Base-by-base conservation (phyloP, 35 echinoderm and acorn worm species). In the Apostichopus californicus region DNA sequence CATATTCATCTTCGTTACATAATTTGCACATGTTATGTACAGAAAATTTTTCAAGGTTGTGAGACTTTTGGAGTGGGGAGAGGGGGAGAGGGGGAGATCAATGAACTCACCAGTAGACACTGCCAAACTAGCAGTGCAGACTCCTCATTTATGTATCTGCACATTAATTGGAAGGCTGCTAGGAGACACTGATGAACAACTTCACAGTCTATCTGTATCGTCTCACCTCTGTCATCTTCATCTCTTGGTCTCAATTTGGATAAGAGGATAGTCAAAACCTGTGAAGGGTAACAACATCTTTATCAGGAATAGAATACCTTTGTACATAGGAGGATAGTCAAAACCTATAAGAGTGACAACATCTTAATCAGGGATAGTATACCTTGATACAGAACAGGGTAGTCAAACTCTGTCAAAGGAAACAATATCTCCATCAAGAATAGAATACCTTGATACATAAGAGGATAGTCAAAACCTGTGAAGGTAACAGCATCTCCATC, bases 201-300 rank as follows among this genome's bases (percentile, higher is more conserved):
- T 72, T 95, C 63, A 88, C 92, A 93, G 18, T 91, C 83, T 18
- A 97, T 18, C 26, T 25, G 57, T 28, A 82, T 54, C 13, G 8
- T 20, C 4, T 25, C 34, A 1, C 25, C 57, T 54, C 21, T 54
- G 8, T 10, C 52, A 14, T 64, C 22, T 64, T 54, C 15, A 46
- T 91, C 54, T 34, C 52, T 3, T 1, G 94, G 86, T 23, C 91
- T 90, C 5, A 95, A 66, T 79, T 95, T 95, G 15, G 78, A 60
- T 73, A 95, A 77, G 77, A 95, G 25, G 9, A 92, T 75, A 57
- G 75, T 85, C 56, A 95, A 59, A 23, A 95, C 86, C 90, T 95
- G 25, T 15, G 9, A 86, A 57, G 77, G 57, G 57, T 60, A 83
- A 46, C 28, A 93, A 28, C n/a, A 13, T 14, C 52, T 81, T 22